Conservation (phyloP, 1,140 invertebrate species). For the Conopomorpha cramerella region DNA sequence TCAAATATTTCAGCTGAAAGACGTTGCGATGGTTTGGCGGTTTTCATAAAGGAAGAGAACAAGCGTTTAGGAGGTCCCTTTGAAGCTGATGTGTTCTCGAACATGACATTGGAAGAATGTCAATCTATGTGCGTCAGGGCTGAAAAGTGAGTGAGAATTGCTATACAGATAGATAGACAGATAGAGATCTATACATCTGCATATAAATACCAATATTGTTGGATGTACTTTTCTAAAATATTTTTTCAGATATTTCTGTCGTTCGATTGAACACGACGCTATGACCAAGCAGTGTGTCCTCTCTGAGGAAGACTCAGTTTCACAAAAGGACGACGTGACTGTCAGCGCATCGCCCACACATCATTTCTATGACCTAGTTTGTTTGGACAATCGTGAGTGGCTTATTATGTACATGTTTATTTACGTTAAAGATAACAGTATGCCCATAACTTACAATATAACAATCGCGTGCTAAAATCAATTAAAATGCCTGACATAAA, state of each 20-base stretch:
- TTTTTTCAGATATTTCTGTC: constrained; percentile 76
- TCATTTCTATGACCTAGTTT: constrained; percentile 84
- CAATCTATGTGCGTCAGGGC: constrained; percentile 78
- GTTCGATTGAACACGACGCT: constrained; percentile 88
- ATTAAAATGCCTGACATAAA: too few species aligned
- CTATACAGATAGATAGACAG: too few species aligned
- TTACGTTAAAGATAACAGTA: too few species aligned
- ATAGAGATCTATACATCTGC: too few species aligned
- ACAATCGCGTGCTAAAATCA: too few species aligned
- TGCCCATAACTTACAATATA: too few species aligned
- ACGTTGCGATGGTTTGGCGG: constrained; percentile 81
- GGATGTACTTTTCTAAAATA: too few species aligned
- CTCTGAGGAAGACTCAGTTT: constrained; percentile 87
- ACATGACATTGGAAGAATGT: constrained; percentile 83
- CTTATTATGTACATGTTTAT: too few species aligned
- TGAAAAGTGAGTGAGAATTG: constrained; percentile 74
- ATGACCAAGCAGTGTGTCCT: constrained; percentile 82
- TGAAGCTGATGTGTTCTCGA: constrained; percentile 83
- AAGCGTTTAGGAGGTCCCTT: constrained; percentile 85
- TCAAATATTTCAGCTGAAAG: constrained; percentile 70
- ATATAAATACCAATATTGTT: too few species aligned
- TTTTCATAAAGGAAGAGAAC: constrained; percentile 88
- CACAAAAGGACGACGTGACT: constrained; percentile 82
- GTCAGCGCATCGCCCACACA: constrained; percentile 79
- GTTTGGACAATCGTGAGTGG: constrained; percentile 85